Evolutionary conservation across 35 echinoderm and acorn worm genomes (phyloP).

Genomic region (Ophiothrix spiculata): DNA sequence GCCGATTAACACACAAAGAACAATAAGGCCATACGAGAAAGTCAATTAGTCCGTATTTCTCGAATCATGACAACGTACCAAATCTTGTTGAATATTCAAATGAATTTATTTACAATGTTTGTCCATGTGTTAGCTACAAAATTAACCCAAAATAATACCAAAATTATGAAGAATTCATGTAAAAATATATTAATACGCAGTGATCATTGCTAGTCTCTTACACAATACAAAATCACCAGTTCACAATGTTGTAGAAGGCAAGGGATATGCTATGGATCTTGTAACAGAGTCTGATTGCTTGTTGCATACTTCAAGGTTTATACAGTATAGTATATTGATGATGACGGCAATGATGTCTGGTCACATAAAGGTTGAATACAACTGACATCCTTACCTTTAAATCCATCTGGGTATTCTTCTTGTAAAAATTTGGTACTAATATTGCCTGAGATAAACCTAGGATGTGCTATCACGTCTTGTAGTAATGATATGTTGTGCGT

Average conservation of each 20-base stretch:
- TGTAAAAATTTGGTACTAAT: constrained; percentile 92
- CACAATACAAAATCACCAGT: no score
- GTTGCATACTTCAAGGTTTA: background rate
- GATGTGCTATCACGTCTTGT: constrained; percentile 82
- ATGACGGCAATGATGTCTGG: background rate
- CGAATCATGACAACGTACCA: no score
- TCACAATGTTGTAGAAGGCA: background rate
- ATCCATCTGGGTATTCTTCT: constrained; percentile 91
- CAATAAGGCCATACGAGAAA: no score
- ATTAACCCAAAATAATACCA: no score
- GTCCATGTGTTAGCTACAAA: no score
- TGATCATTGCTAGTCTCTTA: no score
- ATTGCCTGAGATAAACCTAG: constrained; percentile 73
- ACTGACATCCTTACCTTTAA: constrained; percentile 58
- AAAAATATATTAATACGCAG: no score
- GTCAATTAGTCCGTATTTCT: no score
- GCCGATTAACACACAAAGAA: no score
- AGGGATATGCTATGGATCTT: background rate
- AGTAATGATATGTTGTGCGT: constrained; percentile 88
- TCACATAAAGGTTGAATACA: background rate
- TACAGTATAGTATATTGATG: background rate
- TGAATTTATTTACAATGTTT: no score
- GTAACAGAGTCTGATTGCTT: background rate
- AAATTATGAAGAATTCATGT: no score
- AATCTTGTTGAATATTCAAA: no score